Evolutionary conservation across 2,113 vertebrate genomes (phyloP).

Genomic region (Zingel zingel): DNA sequence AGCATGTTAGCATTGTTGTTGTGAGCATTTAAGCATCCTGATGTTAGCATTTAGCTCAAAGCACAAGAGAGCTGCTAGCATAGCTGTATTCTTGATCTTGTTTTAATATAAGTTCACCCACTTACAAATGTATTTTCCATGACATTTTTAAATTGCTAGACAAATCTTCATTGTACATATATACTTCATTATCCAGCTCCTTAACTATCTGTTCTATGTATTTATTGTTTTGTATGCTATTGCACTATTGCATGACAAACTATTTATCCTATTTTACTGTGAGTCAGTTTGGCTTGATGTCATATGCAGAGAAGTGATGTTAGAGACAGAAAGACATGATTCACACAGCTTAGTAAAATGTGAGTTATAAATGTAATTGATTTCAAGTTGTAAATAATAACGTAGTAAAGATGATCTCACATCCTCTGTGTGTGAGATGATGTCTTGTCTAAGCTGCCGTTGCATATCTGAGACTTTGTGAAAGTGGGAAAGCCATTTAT

Average conservation of each 20-base stretch:
- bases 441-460: background rate
- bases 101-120: background rate
- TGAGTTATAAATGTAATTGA: conserved; percentile 2
- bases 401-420: conserved; percentile 13
- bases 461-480: conserved; percentile 6
- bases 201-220: background rate
- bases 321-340: conserved; percentile 1
- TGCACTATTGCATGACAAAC: conserved; percentile 40
- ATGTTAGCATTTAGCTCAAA: background rate
- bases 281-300: background rate
- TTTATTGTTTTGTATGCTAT: conserved; percentile 25
- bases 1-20: background rate
- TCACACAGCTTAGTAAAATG: background rate
- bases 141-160: conserved; percentile 28
- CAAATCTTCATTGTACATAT: conserved; percentile 56
- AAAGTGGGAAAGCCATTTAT: conserved; percentile 54
- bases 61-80: background rate
- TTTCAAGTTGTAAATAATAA: conserved; percentile 13
- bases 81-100: background rate
- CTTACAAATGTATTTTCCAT: conserved; percentile 19
- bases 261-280: conserved; percentile 10
- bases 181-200: conserved; percentile 9
- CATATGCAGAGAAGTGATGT: background rate
- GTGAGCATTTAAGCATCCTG: background rate
- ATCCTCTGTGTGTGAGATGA: background rate